Conservation (phyloP, 2,797 vertebrate genomes). For the Mus caroli region DNA sequence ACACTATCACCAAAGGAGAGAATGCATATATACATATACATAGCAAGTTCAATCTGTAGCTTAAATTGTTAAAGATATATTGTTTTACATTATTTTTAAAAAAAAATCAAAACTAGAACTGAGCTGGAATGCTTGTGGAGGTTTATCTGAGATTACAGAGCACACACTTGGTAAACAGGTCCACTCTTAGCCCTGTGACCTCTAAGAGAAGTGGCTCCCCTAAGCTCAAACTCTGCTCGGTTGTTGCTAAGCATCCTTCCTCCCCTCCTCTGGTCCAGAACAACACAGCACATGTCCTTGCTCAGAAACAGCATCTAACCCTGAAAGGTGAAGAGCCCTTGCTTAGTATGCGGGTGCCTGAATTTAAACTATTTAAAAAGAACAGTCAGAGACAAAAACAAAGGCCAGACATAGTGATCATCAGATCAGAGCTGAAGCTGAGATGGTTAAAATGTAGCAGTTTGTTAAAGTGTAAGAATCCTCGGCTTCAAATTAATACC, state of each 20-base stretch:
- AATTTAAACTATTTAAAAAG: conserved; percentile 30
- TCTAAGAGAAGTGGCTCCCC: neutral
- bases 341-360: neutral
- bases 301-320: neutral
- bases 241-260: neutral
- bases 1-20: neutral
- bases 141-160: neutral
- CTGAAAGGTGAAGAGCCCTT: neutral
- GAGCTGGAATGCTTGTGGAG: neutral
- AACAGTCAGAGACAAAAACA: conserved; percentile 12
- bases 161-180: neutral
- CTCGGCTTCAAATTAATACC: conserved; percentile 4
- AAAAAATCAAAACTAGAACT: conserved; percentile 18
- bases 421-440: conserved; percentile 14
- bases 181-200: conserved; percentile 13
- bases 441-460: neutral
- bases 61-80: conserved; percentile 20
- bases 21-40: neutral
- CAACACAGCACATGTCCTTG: neutral
- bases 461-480: conserved; percentile 49
- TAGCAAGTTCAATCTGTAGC: conserved; percentile 10
- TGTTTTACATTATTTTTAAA: neutral
- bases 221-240: neutral
- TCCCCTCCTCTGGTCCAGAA: neutral
- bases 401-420: neutral